Conservation (phyloP, 2,113 vertebrate species). For the Hoplias malabaricus region DNA sequence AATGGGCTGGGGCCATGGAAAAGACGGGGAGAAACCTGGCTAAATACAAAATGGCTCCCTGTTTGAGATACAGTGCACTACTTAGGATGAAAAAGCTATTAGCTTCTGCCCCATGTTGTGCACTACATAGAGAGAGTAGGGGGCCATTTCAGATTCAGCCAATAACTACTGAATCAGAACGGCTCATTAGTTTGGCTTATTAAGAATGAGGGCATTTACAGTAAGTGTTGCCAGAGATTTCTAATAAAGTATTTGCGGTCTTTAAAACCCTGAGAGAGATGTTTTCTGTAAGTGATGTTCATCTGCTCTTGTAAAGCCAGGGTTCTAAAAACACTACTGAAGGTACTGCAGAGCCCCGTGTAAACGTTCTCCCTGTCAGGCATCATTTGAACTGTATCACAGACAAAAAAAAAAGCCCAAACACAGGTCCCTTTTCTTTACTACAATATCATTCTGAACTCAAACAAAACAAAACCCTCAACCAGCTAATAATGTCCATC, state of each 20-base stretch:
- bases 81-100: constrained; percentile 12
- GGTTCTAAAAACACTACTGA: neutral
- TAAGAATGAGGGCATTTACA: constrained; percentile 5
- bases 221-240: neutral
- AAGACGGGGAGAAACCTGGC: neutral
- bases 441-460: neutral
- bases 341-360: neutral
- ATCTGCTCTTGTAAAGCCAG: no score
- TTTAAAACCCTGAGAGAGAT: neutral
- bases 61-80: constrained; percentile 32
- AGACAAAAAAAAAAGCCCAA: neutral
- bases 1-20: neutral
- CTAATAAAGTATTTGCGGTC: neutral
- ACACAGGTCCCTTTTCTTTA: neutral
- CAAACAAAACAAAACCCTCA: neutral
- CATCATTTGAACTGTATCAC: constrained; percentile 14
- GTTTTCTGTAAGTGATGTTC: neutral
- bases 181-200: constrained; percentile 25
- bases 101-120: constrained; percentile 21
- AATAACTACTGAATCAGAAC: constrained; percentile 16
- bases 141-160: neutral
- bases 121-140: constrained; percentile 16
- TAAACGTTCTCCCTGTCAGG: neutral
- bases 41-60: constrained; percentile 20
- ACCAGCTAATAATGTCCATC: constrained; percentile 12